Evolutionary conservation across 1,140 invertebrate genomes (phyloP).

Genomic region (Pomacea maculata): DNA sequence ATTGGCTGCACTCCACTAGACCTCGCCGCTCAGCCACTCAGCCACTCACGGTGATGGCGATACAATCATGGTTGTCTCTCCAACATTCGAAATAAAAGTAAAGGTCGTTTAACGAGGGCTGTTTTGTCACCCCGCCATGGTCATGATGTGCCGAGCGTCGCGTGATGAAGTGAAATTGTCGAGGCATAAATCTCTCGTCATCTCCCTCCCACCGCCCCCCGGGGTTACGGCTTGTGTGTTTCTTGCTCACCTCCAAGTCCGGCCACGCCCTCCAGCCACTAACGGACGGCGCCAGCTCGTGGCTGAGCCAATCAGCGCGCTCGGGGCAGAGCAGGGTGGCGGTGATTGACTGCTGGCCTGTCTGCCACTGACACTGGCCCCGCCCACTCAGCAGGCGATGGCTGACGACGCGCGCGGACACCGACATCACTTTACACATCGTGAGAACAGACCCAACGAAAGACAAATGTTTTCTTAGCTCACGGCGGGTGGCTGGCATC

Average conservation of each 20-base stretch:
- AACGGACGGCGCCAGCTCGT: background rate
- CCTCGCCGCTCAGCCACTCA: no score
- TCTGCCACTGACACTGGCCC: background rate
- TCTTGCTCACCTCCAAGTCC: background rate
- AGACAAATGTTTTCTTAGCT: slow-evolving; percentile 17
- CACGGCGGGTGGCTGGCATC: background rate
- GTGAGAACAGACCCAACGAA: slow-evolving; percentile 18
- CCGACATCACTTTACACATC: slow-evolving; percentile 2
- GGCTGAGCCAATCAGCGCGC: background rate
- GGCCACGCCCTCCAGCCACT: background rate
- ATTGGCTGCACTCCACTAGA: no score
- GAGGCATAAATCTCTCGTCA: background rate
- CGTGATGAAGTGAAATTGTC: no score
- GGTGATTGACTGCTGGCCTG: slow-evolving; percentile 5
- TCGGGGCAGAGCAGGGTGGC: background rate
- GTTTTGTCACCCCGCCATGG: no score
- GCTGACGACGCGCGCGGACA: background rate
- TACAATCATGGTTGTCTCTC: no score
- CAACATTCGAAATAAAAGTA: no score
- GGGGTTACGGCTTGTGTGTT: background rate
- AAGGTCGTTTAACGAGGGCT: no score
- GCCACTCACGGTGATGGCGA: no score
- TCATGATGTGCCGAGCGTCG: no score
- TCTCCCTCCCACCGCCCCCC: background rate
- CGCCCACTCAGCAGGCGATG: background rate